Evolutionary conservation across 2,888 invertebrate genomes (phyloP).

Genomic region (Ctena decussata): DNA sequence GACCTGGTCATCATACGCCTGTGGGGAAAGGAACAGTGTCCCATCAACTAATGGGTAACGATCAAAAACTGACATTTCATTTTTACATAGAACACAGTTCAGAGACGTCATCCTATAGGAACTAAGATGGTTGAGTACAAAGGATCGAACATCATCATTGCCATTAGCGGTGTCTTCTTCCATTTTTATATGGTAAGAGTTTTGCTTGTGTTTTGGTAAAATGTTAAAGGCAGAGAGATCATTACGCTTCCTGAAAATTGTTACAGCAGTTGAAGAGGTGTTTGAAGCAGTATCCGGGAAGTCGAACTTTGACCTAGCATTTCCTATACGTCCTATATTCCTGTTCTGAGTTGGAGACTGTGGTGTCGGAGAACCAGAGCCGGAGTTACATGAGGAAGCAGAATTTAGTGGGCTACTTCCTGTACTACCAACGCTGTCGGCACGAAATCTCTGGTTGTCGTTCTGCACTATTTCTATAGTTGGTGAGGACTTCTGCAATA

Average conservation of each 20-base stretch:
- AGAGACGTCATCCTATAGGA: slow-evolving; percentile 96
- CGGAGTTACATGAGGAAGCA: slow-evolving; percentile 68
- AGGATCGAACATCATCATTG: slow-evolving; percentile 98
- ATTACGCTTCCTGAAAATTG: slow-evolving; percentile 95
- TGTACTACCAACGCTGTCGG: slow-evolving; percentile 86
- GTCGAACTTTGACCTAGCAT: slow-evolving; percentile 58
- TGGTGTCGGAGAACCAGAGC: slow-evolving; percentile 75
- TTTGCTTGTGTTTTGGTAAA: slow-evolving; percentile 97
- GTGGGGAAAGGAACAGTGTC: slow-evolving; percentile 98
- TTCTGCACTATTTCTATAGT: slow-evolving; percentile 57
- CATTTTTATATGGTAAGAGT: slow-evolving; percentile 99
- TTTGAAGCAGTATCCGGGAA: slow-evolving; percentile 48
- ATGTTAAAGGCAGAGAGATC: slow-evolving; percentile 93
- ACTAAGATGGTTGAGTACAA: slow-evolving; percentile 97
- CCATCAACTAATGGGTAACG: slow-evolving; percentile 99
- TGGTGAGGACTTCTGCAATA: slow-evolving; percentile 55
- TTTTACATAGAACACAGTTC: slow-evolving; percentile 93
- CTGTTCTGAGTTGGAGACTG: slow-evolving; percentile 67
- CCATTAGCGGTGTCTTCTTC: slow-evolving; percentile 99
- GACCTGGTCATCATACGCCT: slow-evolving; percentile 92
- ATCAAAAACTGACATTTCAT: slow-evolving; percentile 97
- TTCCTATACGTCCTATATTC: slow-evolving; percentile 52
- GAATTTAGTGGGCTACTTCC: slow-evolving; percentile 86
- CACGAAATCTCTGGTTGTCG: slow-evolving; percentile 74
- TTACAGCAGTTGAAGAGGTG: slow-evolving; percentile 74